These are phyloP conservation scores for Phortica magna DNA, from an alignment of 2,888 invertebrate genomes.

Conservation along the genomic window DNA sequence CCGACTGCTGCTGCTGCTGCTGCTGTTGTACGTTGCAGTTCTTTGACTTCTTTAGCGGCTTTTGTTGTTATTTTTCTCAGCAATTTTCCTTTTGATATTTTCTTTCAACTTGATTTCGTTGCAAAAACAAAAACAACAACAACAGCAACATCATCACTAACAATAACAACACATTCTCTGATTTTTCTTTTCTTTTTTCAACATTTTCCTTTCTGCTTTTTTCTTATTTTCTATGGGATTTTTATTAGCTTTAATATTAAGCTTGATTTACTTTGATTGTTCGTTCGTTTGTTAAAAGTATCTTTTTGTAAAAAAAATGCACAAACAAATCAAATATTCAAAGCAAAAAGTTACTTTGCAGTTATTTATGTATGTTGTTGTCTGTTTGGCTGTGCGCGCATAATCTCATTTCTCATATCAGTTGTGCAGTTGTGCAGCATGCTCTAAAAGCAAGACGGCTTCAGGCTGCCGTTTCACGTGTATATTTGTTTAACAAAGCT, in stretches of 20 bases:
- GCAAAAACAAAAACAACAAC: not conserved
- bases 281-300: no score
- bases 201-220: not conserved
- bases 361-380: no score
- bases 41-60: conserved; percentile 49
- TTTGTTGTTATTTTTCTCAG: conserved; percentile 29
- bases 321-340: no score
- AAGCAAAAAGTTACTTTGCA: no score
- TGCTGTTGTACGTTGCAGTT: conserved; percentile 40
- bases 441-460: not conserved
- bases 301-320: no score
- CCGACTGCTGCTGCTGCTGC: not conserved
- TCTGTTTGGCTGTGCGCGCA: no score
- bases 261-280: no score
- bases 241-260: no score
- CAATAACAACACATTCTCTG: not conserved
- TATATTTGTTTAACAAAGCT: not conserved
- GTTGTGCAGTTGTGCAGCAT: not conserved
- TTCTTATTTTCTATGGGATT: not conserved
- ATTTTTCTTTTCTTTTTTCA: not conserved
- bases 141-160: not conserved
- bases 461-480: not conserved
- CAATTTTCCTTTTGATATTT: conserved; percentile 32
- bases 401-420: not conserved
- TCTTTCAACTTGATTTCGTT: conserved; percentile 10